Base-by-base conservation (phyloP, 2,113 vertebrate species). In the Calonectris borealis region DNA sequence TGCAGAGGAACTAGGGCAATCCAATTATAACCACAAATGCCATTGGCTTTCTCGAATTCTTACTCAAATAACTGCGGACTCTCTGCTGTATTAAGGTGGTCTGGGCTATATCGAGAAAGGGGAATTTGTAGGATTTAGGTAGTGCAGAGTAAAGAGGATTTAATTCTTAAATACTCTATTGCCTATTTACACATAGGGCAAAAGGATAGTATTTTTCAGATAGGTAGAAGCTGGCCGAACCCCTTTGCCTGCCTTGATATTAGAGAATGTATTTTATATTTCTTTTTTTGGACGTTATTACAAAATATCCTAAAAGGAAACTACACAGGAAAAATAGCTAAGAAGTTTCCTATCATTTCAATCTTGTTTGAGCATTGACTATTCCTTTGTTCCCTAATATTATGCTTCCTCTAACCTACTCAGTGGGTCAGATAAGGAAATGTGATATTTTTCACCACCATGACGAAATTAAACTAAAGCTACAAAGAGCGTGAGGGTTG, bases 321-420 rank as follows among this genome's bases (percentile, higher is more conserved):
- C 68, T n/a, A 52, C 66, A 42, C 58, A 58, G 82, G 73, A 93
- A 95, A 92, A 97, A 96, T 94, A 92, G 91, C 89, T 96, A 96
- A 84, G 76, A 95, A 55, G 51, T 71, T 88, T 94, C 95, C 76
- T 95, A 97, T 97, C 96, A 66, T 70, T 97, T 94, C 61, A 93
- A 98, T 99, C 98, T 98, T 92, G 94, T 98, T 98, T 98, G 98
- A 98, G 96, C 95, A 97, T 88, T 78, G 94, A 97, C 94, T 95
- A 96, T 98, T 98, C 97, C 98, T 98, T 98, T 93, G 88, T 92
- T 92, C 88, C 97, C 93, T 98, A 98, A 96, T 98, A 97, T 97
- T 97, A 91, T 90, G 97, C 97, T 98, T 98, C 97, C 98, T 98
- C 88, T 98, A 94, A 92, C 96, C 94, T 97, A 98, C 93, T 93